Evolutionary conservation across 2,797 vertebrate species (phyloP).

Genomic region (Brotula barbata): DNA sequence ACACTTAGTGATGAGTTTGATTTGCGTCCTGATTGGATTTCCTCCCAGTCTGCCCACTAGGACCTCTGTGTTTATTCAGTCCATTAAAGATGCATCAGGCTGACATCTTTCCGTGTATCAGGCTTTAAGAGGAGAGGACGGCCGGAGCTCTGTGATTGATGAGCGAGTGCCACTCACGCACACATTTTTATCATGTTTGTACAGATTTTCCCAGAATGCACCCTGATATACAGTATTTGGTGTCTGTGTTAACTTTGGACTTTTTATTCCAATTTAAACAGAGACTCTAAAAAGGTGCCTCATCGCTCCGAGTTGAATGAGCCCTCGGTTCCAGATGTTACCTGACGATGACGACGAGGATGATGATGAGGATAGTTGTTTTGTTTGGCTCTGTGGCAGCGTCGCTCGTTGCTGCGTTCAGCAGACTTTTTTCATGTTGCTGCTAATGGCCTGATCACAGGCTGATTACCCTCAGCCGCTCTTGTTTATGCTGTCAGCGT

Average conservation of each 20-base stretch:
- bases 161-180: too few species aligned
- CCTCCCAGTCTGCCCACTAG: not conserved
- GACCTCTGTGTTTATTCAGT: slow-evolving; percentile 26
- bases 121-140: slow-evolving; percentile 8
- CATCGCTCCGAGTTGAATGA: too few species aligned
- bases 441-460: slow-evolving; percentile 32
- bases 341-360: slow-evolving; percentile 9
- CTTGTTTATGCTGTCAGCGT: slow-evolving; percentile 43
- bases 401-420: slow-evolving; percentile 4
- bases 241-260: too few species aligned
- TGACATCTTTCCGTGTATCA: slow-evolving; percentile 4
- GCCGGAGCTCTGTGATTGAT: not conserved
- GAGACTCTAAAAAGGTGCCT: too few species aligned
- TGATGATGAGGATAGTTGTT: not conserved
- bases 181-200: too few species aligned
- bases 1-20: slow-evolving; percentile 19
- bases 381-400: slow-evolving; percentile 10
- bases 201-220: too few species aligned
- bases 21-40: not conserved
- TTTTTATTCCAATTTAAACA: too few species aligned
- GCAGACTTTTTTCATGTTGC: slow-evolving; percentile 3
- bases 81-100: slow-evolving; percentile 35
- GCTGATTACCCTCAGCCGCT: slow-evolving; percentile 39
- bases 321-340: too few species aligned
- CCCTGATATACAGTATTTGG: too few species aligned